Base-by-base conservation (phyloP, 2,113 vertebrate genomes). In the Hippopotamus amphibius region DNA sequence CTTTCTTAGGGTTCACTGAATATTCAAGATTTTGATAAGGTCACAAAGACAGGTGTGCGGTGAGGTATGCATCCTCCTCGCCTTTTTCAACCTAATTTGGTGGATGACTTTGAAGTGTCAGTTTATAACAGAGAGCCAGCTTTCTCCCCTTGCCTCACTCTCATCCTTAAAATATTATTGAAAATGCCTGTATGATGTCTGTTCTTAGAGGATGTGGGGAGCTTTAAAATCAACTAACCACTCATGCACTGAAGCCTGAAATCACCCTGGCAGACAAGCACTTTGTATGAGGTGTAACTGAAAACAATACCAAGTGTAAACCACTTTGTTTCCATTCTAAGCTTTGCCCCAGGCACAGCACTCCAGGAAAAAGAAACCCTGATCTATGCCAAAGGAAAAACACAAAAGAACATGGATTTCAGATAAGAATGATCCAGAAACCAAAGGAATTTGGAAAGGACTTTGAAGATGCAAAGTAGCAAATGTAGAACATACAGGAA, bases 361-460 rank as follows among this genome's bases (percentile, higher is more conserved):
- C 66, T 92, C 79, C 41, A 24, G 37, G 80, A 61, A 74, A 82
- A 90, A 86, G 53, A 79, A 95, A 88, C 28, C 28, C 68, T 69
- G 66, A 90, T 33, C 19, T 57, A n/a, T n/a, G 66, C 79, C 66
- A 86, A 76, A 68, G 22, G 41, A 13, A 17, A 57, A 71, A 89
- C 97, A 79, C 14, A 92, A 55, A 50, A 55, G 30, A 79, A 77
- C 24, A 97, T 53, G 85, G 86, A 96, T 96, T 98, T 97, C 97
- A 98, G 97, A 97, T 98, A 97, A 98, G 97, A 97, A 97, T 95
- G 95, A 95, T 96, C 88, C 97, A 98, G 97, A 96, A 97, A 96
- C 93, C 97, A 97, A 98, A 98, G 92, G 97, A 98, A 98, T 98
- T 97, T 68, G 33, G 96, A 96, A 90, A 97, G 92, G 92, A 96